Conservation (phyloP, 2,113 vertebrate species). For the Cochlearius cochlearius region DNA sequence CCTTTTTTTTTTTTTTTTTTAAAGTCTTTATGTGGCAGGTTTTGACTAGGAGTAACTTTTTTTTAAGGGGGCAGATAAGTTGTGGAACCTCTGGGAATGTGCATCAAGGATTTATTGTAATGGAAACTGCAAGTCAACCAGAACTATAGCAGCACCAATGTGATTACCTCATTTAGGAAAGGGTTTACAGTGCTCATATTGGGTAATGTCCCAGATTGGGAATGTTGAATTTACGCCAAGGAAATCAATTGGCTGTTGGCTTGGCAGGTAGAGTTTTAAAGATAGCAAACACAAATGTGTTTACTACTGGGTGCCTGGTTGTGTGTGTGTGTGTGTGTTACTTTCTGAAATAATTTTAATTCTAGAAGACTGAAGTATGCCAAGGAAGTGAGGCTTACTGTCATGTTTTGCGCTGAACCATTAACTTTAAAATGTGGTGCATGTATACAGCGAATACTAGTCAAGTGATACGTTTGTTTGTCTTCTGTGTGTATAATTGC, state of each 20-base stretch:
- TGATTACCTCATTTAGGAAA: slow-evolving; percentile 46
- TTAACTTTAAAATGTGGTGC: not conserved
- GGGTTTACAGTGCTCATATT: not conserved
- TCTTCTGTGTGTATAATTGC: not conserved
- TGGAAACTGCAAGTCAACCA: slow-evolving; percentile 54
- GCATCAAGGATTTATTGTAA: slow-evolving; percentile 28
- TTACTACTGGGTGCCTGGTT: not conserved
- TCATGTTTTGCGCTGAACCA: not conserved
- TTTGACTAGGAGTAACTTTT: not conserved
- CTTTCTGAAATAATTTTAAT: not conserved
- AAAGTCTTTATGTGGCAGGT: not conserved
- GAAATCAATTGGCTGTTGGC: slow-evolving; percentile 48
- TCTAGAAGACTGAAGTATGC: not conserved
- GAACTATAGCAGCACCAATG: slow-evolving; percentile 5
- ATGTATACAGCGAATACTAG: not conserved
- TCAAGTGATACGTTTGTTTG: not conserved
- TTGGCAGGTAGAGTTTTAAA: slow-evolving; percentile 30
- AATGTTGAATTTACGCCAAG: slow-evolving; percentile 1
- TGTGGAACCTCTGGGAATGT: slow-evolving; percentile 22
- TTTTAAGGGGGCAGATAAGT: not conserved
- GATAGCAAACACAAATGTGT: not conserved
- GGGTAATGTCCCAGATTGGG: slow-evolving; percentile 36
- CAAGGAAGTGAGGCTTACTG: not conserved
- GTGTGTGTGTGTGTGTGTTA: not conserved
- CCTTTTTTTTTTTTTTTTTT: not conserved